phyloP scores from a whole-genome alignment of 2,113 vertebrate genomes.

The Triplophysa rosa region DNA sequence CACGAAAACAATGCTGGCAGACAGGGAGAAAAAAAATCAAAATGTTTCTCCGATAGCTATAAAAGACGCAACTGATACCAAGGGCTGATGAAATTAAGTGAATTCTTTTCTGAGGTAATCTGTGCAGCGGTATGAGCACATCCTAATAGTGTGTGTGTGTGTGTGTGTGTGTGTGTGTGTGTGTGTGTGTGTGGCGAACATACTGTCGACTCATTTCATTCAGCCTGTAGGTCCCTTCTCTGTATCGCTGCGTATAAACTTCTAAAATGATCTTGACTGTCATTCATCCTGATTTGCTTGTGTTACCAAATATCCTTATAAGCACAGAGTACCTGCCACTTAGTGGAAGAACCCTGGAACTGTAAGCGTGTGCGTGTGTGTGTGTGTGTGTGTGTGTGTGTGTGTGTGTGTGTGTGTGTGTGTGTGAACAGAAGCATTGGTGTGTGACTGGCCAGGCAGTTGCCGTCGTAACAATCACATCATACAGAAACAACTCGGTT shows the following conservation, averaged over 20 bases:
- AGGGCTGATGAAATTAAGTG: neutral
- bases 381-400: neutral
- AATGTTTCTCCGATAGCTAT: neutral
- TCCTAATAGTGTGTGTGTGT: neutral
- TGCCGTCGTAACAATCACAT: constrained; percentile 21
- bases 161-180: neutral
- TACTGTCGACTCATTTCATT: neutral
- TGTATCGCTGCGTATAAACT: constrained; percentile 54
- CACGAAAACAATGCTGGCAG: neutral
- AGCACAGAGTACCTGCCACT: constrained; percentile 66
- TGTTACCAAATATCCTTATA: constrained; percentile 49
- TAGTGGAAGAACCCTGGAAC: constrained; percentile 67
- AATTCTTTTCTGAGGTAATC: neutral
- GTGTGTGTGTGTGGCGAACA: neutral
- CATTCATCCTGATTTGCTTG: constrained; percentile 68
- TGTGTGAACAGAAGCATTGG: constrained; percentile 1
- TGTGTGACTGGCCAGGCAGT: neutral
- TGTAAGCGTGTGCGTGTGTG: constrained; percentile 41
- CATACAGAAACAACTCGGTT: neutral
- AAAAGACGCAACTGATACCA: neutral
- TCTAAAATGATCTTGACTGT: constrained; percentile 62
- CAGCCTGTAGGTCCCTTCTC: neutral
- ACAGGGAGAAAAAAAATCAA: neutral
- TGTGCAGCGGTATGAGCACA: neutral
- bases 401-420: neutral